phyloP scores from a whole-genome alignment of 2,113 vertebrate species.

The Baryphthengus martii region DNA sequence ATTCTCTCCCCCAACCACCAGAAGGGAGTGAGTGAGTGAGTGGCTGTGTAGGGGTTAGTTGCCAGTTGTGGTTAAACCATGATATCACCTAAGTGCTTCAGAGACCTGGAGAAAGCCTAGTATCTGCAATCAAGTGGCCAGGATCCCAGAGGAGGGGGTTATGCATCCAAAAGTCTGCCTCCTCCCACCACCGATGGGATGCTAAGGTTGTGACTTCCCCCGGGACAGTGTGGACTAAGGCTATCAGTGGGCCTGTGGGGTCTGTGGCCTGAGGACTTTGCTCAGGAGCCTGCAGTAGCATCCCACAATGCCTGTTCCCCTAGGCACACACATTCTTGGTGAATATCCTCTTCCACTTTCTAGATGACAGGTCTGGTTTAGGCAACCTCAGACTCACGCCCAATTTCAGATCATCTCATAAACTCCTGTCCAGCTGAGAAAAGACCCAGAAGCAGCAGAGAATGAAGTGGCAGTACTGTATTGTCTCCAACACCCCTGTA shows the following conservation, averaged over 20 bases:
- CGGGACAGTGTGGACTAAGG: background rate
- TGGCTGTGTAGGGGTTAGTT: background rate
- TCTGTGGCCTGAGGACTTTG: background rate
- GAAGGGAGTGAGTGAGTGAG: background rate
- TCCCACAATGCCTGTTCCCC: background rate
- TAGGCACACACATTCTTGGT: background rate
- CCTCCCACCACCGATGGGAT: background rate
- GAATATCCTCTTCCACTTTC: background rate
- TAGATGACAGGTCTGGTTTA: background rate
- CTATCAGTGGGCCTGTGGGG: background rate
- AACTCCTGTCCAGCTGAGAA: background rate
- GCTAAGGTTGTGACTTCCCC: background rate
- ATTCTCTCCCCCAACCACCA: too few species aligned
- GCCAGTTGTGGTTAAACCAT: background rate
- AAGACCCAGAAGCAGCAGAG: background rate
- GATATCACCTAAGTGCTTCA: background rate
- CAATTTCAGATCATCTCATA: background rate
- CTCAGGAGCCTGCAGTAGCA: fast-evolving
- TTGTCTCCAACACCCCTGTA: background rate
- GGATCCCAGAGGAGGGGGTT: background rate
- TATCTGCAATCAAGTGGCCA: background rate
- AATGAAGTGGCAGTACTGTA: background rate
- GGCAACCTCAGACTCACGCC: background rate
- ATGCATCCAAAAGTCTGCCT: background rate
- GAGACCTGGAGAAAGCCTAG: background rate